These are phyloP conservation scores for Schizothorax lantsangensis DNA, from an alignment of 2,797 vertebrate species.

Conservation along the genomic window DNA sequence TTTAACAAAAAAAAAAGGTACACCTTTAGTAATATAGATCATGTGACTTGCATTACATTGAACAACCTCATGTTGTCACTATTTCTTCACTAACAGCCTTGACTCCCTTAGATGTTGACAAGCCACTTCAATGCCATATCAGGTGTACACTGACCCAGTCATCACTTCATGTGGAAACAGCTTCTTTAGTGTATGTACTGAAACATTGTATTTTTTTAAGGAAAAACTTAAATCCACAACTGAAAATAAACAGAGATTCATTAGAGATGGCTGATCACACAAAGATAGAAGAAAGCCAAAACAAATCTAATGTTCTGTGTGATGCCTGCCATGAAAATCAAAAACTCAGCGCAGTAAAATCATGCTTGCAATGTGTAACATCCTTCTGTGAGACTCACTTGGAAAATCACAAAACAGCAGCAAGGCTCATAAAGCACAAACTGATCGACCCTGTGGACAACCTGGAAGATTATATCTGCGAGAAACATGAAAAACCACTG, in stretches of 20 bases:
- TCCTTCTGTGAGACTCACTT: conserved; percentile 47
- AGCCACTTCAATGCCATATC: too few species aligned
- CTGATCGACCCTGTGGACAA: conserved; percentile 30
- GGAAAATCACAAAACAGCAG: conserved; percentile 34
- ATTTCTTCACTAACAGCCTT: conserved; percentile 10
- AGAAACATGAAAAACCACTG: conserved; percentile 29
- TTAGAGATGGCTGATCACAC: background rate
- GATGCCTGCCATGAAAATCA: conserved; percentile 30
- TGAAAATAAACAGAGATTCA: background rate
- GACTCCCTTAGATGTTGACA: background rate
- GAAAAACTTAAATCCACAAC: too few species aligned
- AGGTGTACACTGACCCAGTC: too few species aligned
- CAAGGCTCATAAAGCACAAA: conserved; percentile 30
- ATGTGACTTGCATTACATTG: background rate
- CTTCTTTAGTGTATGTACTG: too few species aligned
- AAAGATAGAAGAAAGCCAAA: background rate
- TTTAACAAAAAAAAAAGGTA: background rate
- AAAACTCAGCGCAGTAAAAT: conserved; percentile 26
- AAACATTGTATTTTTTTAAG: too few species aligned
- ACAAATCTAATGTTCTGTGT: conserved; percentile 17
- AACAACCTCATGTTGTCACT: background rate
- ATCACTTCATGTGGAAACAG: too few species aligned
- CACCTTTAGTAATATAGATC: background rate
- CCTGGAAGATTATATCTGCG: conserved; percentile 40
- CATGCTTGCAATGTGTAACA: conserved; percentile 35